These are phyloP conservation scores for Muntiacus reevesi DNA, from an alignment of 2,113 vertebrate genomes.

Conservation along the genomic window DNA sequence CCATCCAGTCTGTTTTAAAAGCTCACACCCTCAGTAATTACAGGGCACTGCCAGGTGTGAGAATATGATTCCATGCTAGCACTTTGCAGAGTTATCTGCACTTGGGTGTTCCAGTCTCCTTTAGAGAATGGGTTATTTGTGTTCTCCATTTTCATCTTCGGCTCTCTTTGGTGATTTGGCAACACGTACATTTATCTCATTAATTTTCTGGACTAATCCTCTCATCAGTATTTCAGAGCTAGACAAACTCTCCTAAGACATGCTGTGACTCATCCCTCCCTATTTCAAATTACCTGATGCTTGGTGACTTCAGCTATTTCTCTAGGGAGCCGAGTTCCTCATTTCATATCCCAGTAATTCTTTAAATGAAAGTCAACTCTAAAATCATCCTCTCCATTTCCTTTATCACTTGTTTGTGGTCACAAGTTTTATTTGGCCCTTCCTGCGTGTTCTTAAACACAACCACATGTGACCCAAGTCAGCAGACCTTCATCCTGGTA, in stretches of 20 bases:
- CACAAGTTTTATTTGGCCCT: conserved; percentile 35
- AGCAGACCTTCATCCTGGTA: not conserved
- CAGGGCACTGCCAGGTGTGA: not conserved
- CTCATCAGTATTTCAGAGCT: conserved; percentile 37
- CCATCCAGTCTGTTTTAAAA: not conserved
- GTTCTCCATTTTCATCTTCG: conserved; percentile 23
- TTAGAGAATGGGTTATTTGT: not conserved
- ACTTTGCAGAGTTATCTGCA: not conserved
- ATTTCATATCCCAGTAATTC: conserved; percentile 62
- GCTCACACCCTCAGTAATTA: not conserved
- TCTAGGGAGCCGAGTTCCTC: conserved; percentile 16
- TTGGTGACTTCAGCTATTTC: conserved; percentile 55
- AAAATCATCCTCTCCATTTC: conserved; percentile 43
- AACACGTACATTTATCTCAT: conserved; percentile 42
- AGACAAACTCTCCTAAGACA: conserved; percentile 26
- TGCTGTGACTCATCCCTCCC: conserved; percentile 40
- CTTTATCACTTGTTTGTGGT: conserved; percentile 31
- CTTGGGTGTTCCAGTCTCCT: not conserved
- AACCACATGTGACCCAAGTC: not conserved
- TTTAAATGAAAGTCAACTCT: conserved; percentile 60
- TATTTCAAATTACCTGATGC: conserved; percentile 37
- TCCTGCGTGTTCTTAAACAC: not conserved
- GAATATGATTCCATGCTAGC: not conserved
- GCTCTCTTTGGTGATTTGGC: conserved; percentile 23
- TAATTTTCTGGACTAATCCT: conserved; percentile 46